Conservation (phyloP, 2,113 vertebrate species). For the Pituophis catenifer region DNA sequence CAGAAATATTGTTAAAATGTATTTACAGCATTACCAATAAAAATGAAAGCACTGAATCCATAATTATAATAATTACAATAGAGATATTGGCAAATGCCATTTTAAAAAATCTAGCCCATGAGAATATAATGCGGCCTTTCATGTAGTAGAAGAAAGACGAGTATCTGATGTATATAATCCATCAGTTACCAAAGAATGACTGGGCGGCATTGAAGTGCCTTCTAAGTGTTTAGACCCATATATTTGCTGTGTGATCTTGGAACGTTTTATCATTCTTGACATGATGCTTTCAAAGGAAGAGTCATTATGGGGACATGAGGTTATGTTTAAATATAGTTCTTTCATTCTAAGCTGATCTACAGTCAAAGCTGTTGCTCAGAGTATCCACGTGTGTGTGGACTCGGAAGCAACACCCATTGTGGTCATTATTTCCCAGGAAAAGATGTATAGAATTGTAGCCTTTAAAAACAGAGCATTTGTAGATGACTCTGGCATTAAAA, state of each 20-base stretch:
- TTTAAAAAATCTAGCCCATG: neutral
- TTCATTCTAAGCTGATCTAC: neutral
- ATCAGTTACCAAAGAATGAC: neutral
- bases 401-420: neutral
- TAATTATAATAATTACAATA: neutral
- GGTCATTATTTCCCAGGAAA: neutral
- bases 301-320: neutral
- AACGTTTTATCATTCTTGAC: neutral
- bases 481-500: neutral
- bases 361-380: neutral
- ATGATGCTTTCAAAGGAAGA: neutral
- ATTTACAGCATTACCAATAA: neutral
- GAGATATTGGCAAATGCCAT: neutral
- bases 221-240: neutral
- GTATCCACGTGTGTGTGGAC: neutral
- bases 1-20: neutral
- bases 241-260: neutral
- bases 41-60: neutral
- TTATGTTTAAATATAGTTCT: neutral
- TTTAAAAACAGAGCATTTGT: neutral
- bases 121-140: neutral
- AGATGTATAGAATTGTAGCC: neutral
- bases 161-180: neutral
- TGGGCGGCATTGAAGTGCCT: neutral
- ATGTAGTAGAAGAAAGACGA: neutral